phyloP scores from a whole-genome alignment of 2,888 invertebrate species.

The Eurytoma californica region DNA sequence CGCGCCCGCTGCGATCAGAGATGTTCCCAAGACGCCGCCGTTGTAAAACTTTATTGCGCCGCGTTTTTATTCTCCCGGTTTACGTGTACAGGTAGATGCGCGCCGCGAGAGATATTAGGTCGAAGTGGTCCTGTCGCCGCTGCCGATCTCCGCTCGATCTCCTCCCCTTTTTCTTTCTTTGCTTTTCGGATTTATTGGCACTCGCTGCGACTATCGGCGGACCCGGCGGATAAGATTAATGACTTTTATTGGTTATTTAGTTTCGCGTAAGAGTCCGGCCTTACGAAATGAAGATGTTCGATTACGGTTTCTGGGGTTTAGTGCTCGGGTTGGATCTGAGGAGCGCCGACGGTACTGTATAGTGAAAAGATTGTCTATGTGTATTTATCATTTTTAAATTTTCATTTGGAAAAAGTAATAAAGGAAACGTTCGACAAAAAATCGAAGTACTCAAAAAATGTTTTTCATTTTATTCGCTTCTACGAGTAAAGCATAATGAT shows the following conservation, averaged over 20 bases:
- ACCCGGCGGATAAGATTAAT: constrained; percentile 20
- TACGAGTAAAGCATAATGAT: no score
- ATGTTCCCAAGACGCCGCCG: constrained; percentile 41
- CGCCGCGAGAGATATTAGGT: constrained; percentile 28
- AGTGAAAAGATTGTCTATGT: no score
- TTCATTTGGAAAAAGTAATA: no score
- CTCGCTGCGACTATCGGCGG: neutral
- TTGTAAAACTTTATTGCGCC: constrained; percentile 54
- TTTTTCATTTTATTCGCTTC: no score
- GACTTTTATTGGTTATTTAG: constrained; percentile 27
- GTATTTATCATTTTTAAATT: no score
- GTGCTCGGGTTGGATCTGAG: no score
- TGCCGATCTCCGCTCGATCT: neutral
- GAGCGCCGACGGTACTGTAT: no score
- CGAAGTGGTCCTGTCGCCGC: constrained; percentile 25
- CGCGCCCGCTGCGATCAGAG: constrained; percentile 34
- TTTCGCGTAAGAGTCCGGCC: neutral
- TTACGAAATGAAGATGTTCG: no score
- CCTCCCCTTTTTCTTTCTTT: neutral
- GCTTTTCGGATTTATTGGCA: neutral
- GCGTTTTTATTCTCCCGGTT: constrained; percentile 9
- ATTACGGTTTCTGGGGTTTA: no score
- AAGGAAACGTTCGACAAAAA: no score
- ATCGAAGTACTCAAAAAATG: no score
- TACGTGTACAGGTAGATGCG: neutral